Evolutionary conservation across 2,797 vertebrate species (phyloP).

Genomic region (Gila robusta): DNA sequence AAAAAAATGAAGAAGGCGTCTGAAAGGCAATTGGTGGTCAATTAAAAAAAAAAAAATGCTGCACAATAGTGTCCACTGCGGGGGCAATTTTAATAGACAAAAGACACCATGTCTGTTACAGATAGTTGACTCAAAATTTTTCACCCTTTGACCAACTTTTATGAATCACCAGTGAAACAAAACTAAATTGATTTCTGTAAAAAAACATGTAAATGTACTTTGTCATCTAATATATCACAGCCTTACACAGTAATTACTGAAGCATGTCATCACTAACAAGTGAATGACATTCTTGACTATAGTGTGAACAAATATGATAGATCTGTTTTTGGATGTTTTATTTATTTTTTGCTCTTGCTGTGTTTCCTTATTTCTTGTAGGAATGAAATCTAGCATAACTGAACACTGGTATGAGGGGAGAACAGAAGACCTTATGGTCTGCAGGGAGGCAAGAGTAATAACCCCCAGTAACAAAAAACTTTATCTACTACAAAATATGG

Average conservation of each 20-base stretch:
- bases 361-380: neutral
- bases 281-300: neutral
- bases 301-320: neutral
- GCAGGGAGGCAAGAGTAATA: conserved; percentile 3
- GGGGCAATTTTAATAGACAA: neutral
- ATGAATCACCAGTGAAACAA: too few species aligned
- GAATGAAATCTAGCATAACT: neutral
- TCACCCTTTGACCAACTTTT: too few species aligned
- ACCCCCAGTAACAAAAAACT: neutral
- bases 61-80: neutral
- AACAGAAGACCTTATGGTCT: neutral
- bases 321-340: neutral
- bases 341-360: neutral
- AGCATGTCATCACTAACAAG: neutral
- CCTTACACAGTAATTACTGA: neutral
- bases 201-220: too few species aligned
- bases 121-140: too few species aligned
- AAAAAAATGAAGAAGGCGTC: too few species aligned
- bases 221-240: neutral
- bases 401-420: neutral
- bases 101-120: neutral
- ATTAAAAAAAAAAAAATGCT: too few species aligned
- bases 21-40: too few species aligned
- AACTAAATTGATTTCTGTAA: too few species aligned
- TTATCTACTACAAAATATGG: neutral